Conservation (phyloP, 2,888 invertebrate species). For the Lycia hirtaria region DNA sequence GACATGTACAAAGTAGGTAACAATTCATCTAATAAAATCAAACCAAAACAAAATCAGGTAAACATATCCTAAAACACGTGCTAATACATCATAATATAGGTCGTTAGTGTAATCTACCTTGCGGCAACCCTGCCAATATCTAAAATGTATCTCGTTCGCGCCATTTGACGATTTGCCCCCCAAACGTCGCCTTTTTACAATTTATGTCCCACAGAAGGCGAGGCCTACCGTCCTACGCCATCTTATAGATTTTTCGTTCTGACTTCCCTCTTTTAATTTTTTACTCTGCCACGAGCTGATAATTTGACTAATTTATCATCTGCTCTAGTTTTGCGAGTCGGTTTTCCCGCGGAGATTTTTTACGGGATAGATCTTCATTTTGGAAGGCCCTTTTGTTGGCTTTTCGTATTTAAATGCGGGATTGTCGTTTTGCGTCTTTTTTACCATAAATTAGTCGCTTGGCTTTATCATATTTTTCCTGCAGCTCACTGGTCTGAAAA, state of each 20-base stretch:
- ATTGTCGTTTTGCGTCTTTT: constrained; percentile 12
- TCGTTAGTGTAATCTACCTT: constrained; percentile 1
- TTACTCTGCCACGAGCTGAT: constrained; percentile 41
- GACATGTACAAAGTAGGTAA: too few relatives aligned
- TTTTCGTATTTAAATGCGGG: constrained; percentile 23
- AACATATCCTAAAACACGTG: neutral
- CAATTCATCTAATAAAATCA: too few relatives aligned
- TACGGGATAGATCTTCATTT: constrained; percentile 29
- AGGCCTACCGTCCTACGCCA: constrained; percentile 46
- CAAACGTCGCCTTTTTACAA: constrained; percentile 65
- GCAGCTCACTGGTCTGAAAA: neutral
- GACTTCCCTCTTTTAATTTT: constrained; percentile 36
- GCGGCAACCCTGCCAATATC: constrained; percentile 62
- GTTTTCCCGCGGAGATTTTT: constrained; percentile 35
- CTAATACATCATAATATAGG: neutral
- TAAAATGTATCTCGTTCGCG: constrained; percentile 76
- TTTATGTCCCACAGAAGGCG: constrained; percentile 66
- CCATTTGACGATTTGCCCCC: constrained; percentile 77
- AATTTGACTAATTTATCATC: constrained; percentile 46
- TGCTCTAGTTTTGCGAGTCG: constrained; percentile 34
- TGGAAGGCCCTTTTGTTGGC: constrained; percentile 14
- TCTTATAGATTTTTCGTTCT: constrained; percentile 47
- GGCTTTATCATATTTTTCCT: constrained; percentile 16
- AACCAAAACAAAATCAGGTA: too few relatives aligned
- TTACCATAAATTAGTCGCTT: constrained; percentile 11